Evolutionary conservation across 2,113 vertebrate genomes (phyloP).

Genomic region (Zapus hudsonius): DNA sequence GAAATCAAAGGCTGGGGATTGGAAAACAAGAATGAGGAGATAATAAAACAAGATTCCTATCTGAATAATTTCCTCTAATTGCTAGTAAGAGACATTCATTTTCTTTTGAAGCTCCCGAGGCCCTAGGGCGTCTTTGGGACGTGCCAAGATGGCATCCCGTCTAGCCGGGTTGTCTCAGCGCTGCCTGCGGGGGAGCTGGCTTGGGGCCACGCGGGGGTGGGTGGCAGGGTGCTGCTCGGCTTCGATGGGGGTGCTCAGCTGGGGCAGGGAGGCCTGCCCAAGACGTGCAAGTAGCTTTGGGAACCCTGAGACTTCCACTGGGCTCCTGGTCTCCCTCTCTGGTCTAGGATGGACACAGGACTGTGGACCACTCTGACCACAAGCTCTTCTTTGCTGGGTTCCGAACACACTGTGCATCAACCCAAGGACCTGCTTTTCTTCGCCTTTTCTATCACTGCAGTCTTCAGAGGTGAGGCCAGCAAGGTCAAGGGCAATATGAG

Average conservation of each 20-base stretch:
- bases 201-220: neutral
- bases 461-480: neutral
- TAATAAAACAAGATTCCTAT: slow-evolving; percentile 90
- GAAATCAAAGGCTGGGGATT: slow-evolving; percentile 88
- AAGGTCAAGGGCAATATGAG: neutral
- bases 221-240: neutral
- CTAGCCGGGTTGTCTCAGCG: slow-evolving; percentile 86
- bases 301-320: rapidly evolving
- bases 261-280: neutral
- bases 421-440: neutral
- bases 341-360: neutral
- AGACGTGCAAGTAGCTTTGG: neutral
- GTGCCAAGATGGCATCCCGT: slow-evolving; percentile 88
- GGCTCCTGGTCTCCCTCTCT: neutral
- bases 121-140: slow-evolving; percentile 85
- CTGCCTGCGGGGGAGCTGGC: slow-evolving; percentile 80
- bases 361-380: no score
- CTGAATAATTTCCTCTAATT: slow-evolving; percentile 91
- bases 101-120: slow-evolving; percentile 88
- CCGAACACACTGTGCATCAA: neutral
- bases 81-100: slow-evolving; percentile 90
- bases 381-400: neutral
- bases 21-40: slow-evolving; percentile 89
- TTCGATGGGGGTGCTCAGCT: neutral
- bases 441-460: neutral